phyloP scores from a whole-genome alignment of 2,797 vertebrate genomes.

The Onychomys arenicola region DNA sequence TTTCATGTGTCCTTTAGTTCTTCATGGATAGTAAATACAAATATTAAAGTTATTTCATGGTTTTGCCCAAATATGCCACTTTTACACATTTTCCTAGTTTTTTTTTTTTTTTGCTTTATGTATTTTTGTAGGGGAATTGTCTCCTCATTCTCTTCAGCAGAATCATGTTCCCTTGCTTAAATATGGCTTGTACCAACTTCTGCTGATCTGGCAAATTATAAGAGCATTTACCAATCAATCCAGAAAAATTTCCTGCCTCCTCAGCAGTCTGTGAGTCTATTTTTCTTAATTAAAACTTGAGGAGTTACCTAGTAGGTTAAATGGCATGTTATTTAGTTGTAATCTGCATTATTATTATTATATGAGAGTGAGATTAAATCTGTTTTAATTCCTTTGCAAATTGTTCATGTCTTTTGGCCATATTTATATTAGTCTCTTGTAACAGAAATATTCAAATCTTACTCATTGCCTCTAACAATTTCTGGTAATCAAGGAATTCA shows the following conservation, averaged over 20 bases:
- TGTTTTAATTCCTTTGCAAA: constrained; percentile 5
- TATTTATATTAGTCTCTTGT: constrained; percentile 24
- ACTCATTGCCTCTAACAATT: constrained; percentile 26
- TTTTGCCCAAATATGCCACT: constrained; percentile 15
- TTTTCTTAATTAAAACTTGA: background rate
- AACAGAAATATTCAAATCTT: constrained; percentile 53
- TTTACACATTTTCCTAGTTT: background rate
- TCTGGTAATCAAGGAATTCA: constrained; percentile 36
- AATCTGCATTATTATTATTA: background rate
- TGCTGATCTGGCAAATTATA: constrained; percentile 9
- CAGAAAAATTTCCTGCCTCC: constrained; percentile 81
- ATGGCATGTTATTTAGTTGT: constrained; percentile 10
- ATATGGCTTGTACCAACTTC: constrained; percentile 8
- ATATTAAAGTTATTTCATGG: constrained; percentile 33
- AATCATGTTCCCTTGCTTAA: constrained; percentile 34
- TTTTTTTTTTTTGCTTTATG: background rate
- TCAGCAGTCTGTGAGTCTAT: constrained; percentile 51
- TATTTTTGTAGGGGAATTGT: background rate
- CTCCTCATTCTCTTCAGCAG: background rate
- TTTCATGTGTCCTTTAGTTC: background rate
- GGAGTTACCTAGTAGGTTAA: background rate
- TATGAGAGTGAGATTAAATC: background rate
- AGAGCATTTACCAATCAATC: background rate
- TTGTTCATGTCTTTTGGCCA: background rate
- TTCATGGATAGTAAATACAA: background rate